Base-by-base conservation (phyloP, 1,140 invertebrate genomes). In the Aricia agestis region DNA sequence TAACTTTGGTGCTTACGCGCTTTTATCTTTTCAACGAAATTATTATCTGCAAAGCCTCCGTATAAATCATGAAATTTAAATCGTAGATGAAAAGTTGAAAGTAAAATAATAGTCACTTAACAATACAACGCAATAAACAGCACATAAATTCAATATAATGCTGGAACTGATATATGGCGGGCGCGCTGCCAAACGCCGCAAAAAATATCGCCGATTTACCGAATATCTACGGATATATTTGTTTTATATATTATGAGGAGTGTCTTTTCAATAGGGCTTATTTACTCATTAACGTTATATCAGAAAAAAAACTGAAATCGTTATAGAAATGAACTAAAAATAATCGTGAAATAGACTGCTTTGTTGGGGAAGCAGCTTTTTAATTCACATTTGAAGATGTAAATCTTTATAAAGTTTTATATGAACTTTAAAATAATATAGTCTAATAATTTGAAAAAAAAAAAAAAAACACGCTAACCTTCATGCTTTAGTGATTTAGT, bases 81-180 rank as follows among this genome's bases (percentile, higher is more conserved):
- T 58, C 45, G 17, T 17, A 25, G 52, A 68, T 68, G 52, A 59
- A 32, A 69, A 15, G 45, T 68, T 68, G 25, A 58, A 68, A 59
- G 45, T 58, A 32, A 36, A 69, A 69, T 61, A 69, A 69, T 69
- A 69, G 68, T 69, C 68, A 61, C 59, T 69, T 69, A 69, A 69
- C 68, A 69, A 63, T 61, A 41, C 59, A 63, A 36, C 15, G 68
- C 68, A 69, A 69, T 69, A 69, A 69, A 69, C 68, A 69, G 68
- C n/a, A 61, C 31, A 70, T 70, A 70, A 70, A 70, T 52, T 66
- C 41, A 65, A 66, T 70, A 63, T 42, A 63, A 65, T 31, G 36
- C 59, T 66, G 61, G 45, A 66, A 17, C 31, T 59, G 57, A 59
- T 59, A 36, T 69, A 61, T 57, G 57, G 58, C 68, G 18, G 59